Percentiles rank a stretch among this genome's conserved stretches.
These are phyloP conservation scores for Plagodis pulveraria DNA, from an alignment of 2,888 invertebrate genomes.

Conservation along the genomic window DNA sequence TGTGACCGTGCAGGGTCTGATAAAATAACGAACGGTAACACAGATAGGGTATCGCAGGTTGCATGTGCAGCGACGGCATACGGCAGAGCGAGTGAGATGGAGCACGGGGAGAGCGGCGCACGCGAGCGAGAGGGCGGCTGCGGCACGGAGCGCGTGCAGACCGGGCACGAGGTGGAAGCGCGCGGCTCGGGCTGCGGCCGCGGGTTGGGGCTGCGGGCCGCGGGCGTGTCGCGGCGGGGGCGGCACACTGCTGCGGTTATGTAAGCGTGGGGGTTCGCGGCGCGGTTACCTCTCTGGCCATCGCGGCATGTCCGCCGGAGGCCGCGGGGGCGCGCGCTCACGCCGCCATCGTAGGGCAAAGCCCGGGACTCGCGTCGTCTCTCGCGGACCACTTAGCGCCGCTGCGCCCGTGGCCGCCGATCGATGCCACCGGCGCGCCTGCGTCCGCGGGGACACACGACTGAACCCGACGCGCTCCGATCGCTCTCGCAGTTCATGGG, in stretches of 20 bases:
- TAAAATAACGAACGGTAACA: slow-evolving; percentile 39
- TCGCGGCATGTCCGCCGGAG: slow-evolving; percentile 88
- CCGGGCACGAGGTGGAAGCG: slow-evolving; percentile 19
- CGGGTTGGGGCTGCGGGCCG: slow-evolving; percentile 3
- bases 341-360: slow-evolving; percentile 81
- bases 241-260: slow-evolving; percentile 50
- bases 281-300: slow-evolving; percentile 89
- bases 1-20: slow-evolving; percentile 38
- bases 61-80: slow-evolving; percentile 67
- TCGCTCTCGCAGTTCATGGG: slow-evolving; percentile 17
- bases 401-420: slow-evolving; percentile 72
- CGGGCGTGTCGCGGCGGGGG: slow-evolving; percentile 11
- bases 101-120: slow-evolving; percentile 43
- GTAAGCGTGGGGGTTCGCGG: slow-evolving; percentile 59
- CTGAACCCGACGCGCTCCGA: slow-evolving; percentile 46
- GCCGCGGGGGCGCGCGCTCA: slow-evolving; percentile 83
- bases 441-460: slow-evolving; percentile 50
- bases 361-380: slow-evolving; percentile 78
- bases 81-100: slow-evolving; percentile 62
- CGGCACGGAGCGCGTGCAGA: slow-evolving; percentile 51
- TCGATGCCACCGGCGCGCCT: slow-evolving; percentile 66
- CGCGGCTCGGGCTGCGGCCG: slow-evolving; percentile 4
- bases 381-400: slow-evolving; percentile 73
- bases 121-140: slow-evolving; percentile 67
- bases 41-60: slow-evolving; percentile 64